Evolutionary conservation across 1,140 invertebrate genomes (phyloP).

Genomic region (Thereuonema tuberculata): DNA sequence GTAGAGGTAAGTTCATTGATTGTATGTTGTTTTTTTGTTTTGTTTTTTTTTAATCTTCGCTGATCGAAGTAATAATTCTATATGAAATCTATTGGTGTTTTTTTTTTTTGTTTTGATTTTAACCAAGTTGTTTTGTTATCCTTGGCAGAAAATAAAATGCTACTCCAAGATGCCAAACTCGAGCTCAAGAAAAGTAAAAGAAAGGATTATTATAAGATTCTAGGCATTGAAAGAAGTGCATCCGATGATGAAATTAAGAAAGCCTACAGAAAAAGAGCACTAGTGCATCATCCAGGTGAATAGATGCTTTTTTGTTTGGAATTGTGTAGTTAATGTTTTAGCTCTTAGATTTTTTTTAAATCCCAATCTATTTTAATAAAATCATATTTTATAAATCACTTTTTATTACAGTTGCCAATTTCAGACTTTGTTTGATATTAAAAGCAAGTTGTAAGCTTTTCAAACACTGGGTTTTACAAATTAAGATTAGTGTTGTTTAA

Average conservation of each 20-base stretch:
- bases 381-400: conserved; percentile 1
- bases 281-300: conserved; percentile 65
- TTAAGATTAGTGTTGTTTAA: no score
- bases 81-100: neutral
- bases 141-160: conserved; percentile 52
- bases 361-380: conserved; percentile 1
- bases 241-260: conserved; percentile 91
- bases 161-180: conserved; percentile 72
- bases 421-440: conserved; percentile 5
- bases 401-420: conserved; percentile 3
- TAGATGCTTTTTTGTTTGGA: neutral
- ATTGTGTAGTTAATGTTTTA: neutral
- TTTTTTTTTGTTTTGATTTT: neutral
- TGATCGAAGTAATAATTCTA: no score
- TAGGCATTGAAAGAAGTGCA: conserved; percentile 72
- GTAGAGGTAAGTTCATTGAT: conserved; percentile 36
- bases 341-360: neutral
- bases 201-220: conserved; percentile 96
- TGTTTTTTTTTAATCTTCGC: neutral
- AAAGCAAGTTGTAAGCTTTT: no score
- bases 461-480: no score
- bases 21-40: neutral
- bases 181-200: conserved; percentile 80
- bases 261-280: conserved; percentile 80
- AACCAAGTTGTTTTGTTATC: neutral